These are phyloP conservation scores for Triops cancriformis DNA, from an alignment of 1,140 invertebrate species.

Conservation along the genomic window DNA sequence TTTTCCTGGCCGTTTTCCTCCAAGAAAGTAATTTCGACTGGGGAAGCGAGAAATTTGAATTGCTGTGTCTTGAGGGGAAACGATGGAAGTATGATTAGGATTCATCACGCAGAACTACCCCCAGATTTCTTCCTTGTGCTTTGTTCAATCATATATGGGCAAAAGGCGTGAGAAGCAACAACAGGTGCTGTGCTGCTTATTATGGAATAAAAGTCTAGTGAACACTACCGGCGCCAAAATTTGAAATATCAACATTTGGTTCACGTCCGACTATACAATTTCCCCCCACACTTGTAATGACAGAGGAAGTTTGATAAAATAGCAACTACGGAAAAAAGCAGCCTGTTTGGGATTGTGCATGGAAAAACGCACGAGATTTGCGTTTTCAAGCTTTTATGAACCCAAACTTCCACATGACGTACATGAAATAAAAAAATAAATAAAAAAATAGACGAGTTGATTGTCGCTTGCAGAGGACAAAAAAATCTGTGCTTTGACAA, in stretches of 20 bases:
- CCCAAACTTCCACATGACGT: background rate
- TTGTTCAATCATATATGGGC: background rate
- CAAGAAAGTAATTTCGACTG: background rate
- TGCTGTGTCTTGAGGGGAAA: background rate
- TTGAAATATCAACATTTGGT: background rate
- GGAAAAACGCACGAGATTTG: background rate
- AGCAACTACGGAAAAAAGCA: background rate
- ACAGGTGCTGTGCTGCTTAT: background rate
- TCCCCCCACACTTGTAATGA: background rate
- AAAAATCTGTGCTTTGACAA: too few species aligned
- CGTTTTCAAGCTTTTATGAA: background rate
- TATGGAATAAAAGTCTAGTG: background rate
- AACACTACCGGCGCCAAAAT: background rate
- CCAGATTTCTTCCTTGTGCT: background rate
- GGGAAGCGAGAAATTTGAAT: background rate
- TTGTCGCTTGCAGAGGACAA: background rate
- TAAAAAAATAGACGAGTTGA: background rate
- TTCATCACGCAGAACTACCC: background rate
- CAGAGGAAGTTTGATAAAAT: background rate
- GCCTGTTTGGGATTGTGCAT: background rate
- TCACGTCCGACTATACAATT: background rate
- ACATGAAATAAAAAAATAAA: background rate
- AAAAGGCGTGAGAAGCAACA: slow-evolving; percentile 5
- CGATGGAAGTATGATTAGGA: slow-evolving; percentile 11
- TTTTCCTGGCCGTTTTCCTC: background rate